A percentile compares a stretch with the other conserved stretches of the same genome.
Conservation (phyloP, 1,140 invertebrate genomes). For the Pteromalus puparum region DNA sequence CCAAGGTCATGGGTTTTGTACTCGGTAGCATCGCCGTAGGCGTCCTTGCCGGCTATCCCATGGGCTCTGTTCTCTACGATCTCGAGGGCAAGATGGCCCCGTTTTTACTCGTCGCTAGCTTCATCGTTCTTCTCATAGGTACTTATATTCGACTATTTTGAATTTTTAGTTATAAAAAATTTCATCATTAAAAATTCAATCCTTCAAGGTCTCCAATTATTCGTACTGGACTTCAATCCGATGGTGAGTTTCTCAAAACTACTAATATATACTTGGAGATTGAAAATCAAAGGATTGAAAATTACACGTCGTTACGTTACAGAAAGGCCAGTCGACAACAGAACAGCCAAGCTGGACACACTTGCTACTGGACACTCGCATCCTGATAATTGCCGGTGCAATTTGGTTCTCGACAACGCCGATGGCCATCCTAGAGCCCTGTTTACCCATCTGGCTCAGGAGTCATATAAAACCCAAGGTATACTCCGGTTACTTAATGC, state of each 20-base stretch:
- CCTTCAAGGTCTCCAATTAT: slow-evolving; percentile 60
- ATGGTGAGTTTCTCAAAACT: slow-evolving; percentile 34
- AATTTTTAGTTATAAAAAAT: background rate
- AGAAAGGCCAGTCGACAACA: slow-evolving; percentile 54
- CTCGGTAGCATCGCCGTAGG: slow-evolving; percentile 88
- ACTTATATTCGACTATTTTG: slow-evolving; percentile 53
- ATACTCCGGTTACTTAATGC: slow-evolving; percentile 16
- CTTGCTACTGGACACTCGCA: slow-evolving; percentile 78
- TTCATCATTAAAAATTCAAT: background rate
- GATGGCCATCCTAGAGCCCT: slow-evolving; percentile 88
- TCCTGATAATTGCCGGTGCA: slow-evolving; percentile 79
- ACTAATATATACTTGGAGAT: background rate
- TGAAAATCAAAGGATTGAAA: background rate
- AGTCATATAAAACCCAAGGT: slow-evolving; percentile 84
- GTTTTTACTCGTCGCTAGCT: slow-evolving; percentile 81
- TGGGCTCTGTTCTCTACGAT: slow-evolving; percentile 86
- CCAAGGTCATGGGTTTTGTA: slow-evolving; percentile 84
- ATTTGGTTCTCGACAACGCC: slow-evolving; percentile 86
- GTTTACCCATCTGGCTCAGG: slow-evolving; percentile 88
- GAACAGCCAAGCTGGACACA: slow-evolving; percentile 74
- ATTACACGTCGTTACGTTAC: background rate
- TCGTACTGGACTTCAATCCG: slow-evolving; percentile 54
- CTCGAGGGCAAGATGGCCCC: slow-evolving; percentile 84
- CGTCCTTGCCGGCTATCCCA: slow-evolving; percentile 86
- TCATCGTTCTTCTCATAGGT: slow-evolving; percentile 79